Evolutionary conservation across 1,140 invertebrate species (phyloP), one percentile per base, ranked within the genome.

Genomic region (Drosophila oshimai): DNA sequence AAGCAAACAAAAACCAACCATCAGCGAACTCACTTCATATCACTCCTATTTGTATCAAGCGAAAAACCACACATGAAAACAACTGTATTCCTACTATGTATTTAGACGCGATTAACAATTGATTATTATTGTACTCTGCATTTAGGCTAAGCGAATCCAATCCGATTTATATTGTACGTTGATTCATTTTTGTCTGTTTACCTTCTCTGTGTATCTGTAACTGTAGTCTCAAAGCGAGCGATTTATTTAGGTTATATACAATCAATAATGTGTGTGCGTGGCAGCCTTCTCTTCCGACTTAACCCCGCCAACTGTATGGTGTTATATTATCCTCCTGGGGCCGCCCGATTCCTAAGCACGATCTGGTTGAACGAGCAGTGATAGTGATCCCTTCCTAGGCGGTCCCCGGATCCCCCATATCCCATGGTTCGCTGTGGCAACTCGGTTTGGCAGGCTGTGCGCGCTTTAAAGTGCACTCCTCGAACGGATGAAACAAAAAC

Each of bases 71-170:
- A 70, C 31, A 58, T 49, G 24, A 69, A 64, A 72, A 55, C 51
- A 73, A 77, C 58, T 84, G 79, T 84, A 84, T 84, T 84, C 79
- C 79, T 84, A 84, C 72, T 84, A 78, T 84, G 67, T 80, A 80
- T 80, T 79, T 71, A 74, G 65, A 67, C 18, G 20, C 58, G 58
- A 45, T 44, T 44, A 55, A 33, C 53, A 33, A 53, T 58, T 46
- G 46, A 24, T 42, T 31, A 47, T 65, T 39, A 65, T 39, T 50
- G 55, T 39, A 60, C 45, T 58, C 17, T 39, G 44, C 33, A 28
- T 28, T 31, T 65, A 62, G 54, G 28, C 17, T 65, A 65, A 62
- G 55, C 37, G 33, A 46, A 44, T 20, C 42, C 33, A 62, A 49
- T 39, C 44, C 33, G 58, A 65, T 50, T 64, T 62, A 33, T 62